Percentiles rank a stretch among this genome's conserved stretches.
These are phyloP conservation scores for Hypothenemus hampei DNA, from an alignment of 1,140 invertebrate genomes.

Conservation along the genomic window DNA sequence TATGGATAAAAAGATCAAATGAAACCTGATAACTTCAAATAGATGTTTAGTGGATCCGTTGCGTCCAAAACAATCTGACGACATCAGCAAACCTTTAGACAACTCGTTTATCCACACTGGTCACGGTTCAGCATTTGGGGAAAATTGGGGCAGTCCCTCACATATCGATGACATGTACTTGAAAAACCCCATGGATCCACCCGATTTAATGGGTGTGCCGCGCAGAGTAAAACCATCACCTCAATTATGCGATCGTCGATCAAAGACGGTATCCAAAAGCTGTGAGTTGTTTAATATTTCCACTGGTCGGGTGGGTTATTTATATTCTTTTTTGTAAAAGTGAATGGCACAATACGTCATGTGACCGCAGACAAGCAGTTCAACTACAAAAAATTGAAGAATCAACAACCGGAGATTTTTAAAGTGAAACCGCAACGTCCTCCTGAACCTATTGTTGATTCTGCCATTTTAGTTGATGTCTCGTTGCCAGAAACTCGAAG, in stretches of 20 bases:
- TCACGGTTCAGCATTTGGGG: constrained; percentile 68
- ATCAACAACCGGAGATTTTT: constrained; percentile 48
- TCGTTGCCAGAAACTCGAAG: constrained; percentile 48
- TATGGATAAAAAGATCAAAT: not conserved
- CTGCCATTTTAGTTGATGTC: constrained; percentile 57
- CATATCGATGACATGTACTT: constrained; percentile 77
- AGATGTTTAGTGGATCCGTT: constrained; percentile 66
- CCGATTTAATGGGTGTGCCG: constrained; percentile 59
- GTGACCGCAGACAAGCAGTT: constrained; percentile 59
- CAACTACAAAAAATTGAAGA: constrained; percentile 69
- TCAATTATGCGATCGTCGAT: constrained; percentile 49
- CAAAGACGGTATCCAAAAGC: constrained; percentile 38
- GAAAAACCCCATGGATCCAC: constrained; percentile 78
- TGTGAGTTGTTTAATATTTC: constrained; percentile 16
- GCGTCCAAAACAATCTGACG: constrained; percentile 57
- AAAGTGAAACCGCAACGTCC: constrained; percentile 49
- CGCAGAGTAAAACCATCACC: constrained; percentile 45
- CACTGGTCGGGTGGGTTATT: not conserved
- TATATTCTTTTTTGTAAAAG: constrained; percentile 13
- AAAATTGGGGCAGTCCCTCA: constrained; percentile 82
- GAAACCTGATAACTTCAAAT: not conserved
- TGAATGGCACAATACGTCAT: constrained; percentile 27
- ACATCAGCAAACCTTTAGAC: constrained; percentile 72
- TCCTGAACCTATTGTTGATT: constrained; percentile 48
- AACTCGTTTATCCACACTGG: constrained; percentile 86